Evolutionary conservation across 2,888 invertebrate genomes (phyloP), one percentile per base, ranked within the genome.

Genomic region (Didymodactylos carnosus): DNA sequence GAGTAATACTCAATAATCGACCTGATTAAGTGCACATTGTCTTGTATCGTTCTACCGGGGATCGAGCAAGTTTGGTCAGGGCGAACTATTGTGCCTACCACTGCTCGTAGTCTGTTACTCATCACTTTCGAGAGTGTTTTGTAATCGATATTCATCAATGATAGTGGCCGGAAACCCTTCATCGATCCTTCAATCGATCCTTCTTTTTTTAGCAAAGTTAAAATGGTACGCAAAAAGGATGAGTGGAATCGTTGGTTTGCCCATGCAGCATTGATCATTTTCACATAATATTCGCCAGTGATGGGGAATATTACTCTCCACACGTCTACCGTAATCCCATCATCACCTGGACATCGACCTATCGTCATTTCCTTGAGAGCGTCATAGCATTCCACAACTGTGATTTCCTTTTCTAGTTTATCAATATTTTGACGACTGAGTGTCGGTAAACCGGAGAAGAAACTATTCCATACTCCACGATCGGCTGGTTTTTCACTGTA

Each of bases 251-350:
- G 4, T n/a, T n/a, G 19, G 16, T 43, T 43, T 7, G 16, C 43
- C n/a, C 14, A n/a, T n/a, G 43, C 43, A 13, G 8, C n/a, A 43
- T 43, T 43, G 14, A 43, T n/a, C 43, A 43, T 43, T 6, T 43
- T 43, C 19, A 43, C n/a, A 43, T n/a, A 43, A 43, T 43, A 4
- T 5, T n/a, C 43, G 16, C 43, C 43, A n/a, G n/a, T 43, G 16
- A 43, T 43, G 16, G 43, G 43, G n/a, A 43, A 43, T 6, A 43
- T 43, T n/a, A 43, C 16, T 43, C 43, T 43, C 43, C 43, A 78
- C 73, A 77, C 76, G 70, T 77, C 77, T 69, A 75, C 76, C 27
- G 77, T 69, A 5, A 78, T 49, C 2, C 78, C 77, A 73, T 78
- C 78, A 43, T 72, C 46, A 46, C 77, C 77, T n/a, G 77, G 77